Conservation (phyloP, 2,888 invertebrate genomes). For the Argyresthia goedartella region DNA sequence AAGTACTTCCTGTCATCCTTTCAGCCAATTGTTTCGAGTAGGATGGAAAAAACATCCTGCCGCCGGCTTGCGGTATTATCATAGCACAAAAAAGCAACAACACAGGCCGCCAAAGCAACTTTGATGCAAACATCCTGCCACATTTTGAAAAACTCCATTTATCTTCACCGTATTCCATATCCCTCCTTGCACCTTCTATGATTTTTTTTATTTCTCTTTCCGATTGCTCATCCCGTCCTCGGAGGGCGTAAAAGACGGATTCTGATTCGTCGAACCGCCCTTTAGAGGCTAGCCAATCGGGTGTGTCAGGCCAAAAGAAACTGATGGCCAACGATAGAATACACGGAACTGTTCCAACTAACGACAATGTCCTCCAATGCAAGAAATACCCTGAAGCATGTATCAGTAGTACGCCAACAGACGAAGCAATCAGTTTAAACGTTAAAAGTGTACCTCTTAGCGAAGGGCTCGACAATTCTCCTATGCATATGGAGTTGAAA, state of each 20-base stretch:
- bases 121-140: constrained; percentile 4
- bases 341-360: not conserved
- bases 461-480: not conserved
- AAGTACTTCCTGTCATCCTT: constrained; percentile 5
- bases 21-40: constrained; percentile 7
- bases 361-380: not conserved
- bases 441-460: not conserved
- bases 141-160: not conserved
- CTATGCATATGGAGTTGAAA: constrained; percentile 1
- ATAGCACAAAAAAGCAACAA: constrained; percentile 3
- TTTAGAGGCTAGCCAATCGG: constrained; percentile 2
- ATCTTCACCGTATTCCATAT: not conserved
- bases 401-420: not conserved
- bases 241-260: not conserved
- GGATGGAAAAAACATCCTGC: constrained; percentile 6
- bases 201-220: constrained; percentile 1
- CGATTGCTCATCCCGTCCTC: not conserved
- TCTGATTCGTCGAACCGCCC: constrained; percentile 2
- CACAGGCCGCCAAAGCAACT: constrained; percentile 9
- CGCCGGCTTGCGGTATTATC: constrained; percentile 5
- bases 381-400: constrained; percentile 2
- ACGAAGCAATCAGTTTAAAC: not conserved
- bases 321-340: not conserved
- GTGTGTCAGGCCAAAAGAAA: not conserved
- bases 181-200: not conserved